phyloP scores from a whole-genome alignment of 2,888 invertebrate species.

The Caradrina kadenii region DNA sequence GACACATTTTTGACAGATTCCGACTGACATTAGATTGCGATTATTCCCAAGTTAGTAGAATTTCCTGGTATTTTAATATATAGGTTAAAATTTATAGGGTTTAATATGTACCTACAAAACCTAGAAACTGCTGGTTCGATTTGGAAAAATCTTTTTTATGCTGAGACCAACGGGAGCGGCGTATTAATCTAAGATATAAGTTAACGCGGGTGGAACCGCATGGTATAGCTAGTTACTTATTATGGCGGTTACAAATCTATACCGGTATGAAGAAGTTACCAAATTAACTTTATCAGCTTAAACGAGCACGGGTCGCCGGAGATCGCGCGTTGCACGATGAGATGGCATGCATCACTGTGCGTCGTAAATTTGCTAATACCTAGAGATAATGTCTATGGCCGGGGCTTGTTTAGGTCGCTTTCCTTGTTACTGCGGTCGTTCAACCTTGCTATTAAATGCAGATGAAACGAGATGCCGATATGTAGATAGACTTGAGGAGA shows the following conservation, averaged over 20 bases:
- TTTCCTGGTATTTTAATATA: too few species aligned
- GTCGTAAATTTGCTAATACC: slow-evolving; percentile 80
- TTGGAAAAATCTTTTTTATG: too few species aligned
- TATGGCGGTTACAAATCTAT: slow-evolving; percentile 4
- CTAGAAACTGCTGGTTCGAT: too few species aligned
- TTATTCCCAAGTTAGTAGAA: too few species aligned
- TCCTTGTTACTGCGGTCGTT: slow-evolving; percentile 79
- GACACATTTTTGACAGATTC: too few species aligned
- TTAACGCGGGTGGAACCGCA: too few species aligned
- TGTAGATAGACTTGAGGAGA: slow-evolving; percentile 1
- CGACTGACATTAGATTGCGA: too few species aligned
- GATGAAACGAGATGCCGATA: slow-evolving; percentile 35
- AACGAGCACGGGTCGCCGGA: slow-evolving; percentile 13
- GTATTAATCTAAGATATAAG: too few species aligned
- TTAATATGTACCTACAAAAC: too few species aligned
- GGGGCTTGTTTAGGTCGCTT: slow-evolving; percentile 72
- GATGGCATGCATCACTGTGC: slow-evolving; percentile 71
- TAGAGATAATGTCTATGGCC: slow-evolving; percentile 79
- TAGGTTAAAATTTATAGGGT: too few species aligned
- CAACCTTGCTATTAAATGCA: slow-evolving; percentile 68
- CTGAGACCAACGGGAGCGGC: too few species aligned
- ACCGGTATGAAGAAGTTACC: slow-evolving; percentile 10
- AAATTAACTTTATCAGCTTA: slow-evolving; percentile 12
- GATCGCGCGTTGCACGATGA: slow-evolving; percentile 27
- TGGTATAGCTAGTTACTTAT: too few species aligned